Evolutionary conservation across 2,797 vertebrate genomes (phyloP).

Genomic region (Notamacropus eugenii): DNA sequence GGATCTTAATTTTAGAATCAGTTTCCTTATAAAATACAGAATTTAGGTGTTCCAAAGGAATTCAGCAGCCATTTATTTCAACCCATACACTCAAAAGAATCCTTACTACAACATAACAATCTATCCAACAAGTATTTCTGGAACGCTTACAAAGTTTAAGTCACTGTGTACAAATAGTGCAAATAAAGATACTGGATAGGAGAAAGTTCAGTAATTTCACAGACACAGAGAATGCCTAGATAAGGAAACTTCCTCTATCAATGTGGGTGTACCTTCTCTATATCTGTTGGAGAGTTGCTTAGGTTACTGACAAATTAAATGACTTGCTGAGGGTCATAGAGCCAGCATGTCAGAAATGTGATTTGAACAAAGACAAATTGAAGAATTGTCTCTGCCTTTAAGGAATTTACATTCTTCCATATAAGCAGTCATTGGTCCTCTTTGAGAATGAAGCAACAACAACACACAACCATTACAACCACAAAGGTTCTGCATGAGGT

Average conservation of each 20-base stretch:
- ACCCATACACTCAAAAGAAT: not conserved
- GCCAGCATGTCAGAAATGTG: not conserved
- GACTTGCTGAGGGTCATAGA: not conserved
- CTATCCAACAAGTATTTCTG: not conserved
- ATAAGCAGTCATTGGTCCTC: not conserved
- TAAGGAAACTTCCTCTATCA: not conserved
- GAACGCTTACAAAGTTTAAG: not conserved
- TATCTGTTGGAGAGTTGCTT: not conserved
- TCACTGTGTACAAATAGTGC: not conserved
- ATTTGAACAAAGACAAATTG: not conserved
- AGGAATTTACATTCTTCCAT: not conserved
- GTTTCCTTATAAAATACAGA: not conserved
- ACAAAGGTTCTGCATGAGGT: not conserved
- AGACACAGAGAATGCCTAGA: not conserved
- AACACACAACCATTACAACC: not conserved
- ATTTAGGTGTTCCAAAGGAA: not conserved
- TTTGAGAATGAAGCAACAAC: not conserved
- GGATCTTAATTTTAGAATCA: not conserved
- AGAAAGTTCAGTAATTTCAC: not conserved
- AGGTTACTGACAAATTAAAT: not conserved
- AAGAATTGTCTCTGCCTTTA: not conserved
- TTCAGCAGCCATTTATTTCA: not conserved
- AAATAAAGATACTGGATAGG: not conserved
- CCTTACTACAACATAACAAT: not conserved
- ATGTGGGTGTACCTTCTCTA: not conserved